These are phyloP conservation scores for Molothrus aeneus DNA, from an alignment of 2,797 vertebrate genomes.

Conservation along the genomic window DNA sequence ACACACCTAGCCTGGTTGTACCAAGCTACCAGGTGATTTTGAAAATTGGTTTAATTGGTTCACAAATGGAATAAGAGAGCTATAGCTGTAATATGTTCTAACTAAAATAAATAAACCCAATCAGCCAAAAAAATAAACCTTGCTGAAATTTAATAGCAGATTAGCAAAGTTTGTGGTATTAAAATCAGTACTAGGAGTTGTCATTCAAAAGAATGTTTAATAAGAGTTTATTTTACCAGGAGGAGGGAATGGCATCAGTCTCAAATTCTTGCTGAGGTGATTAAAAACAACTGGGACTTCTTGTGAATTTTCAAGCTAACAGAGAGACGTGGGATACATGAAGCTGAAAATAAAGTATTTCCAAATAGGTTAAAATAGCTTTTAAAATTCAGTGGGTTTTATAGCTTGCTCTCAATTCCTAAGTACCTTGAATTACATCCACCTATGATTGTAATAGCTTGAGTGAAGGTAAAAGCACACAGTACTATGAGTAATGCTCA, in stretches of 20 bases:
- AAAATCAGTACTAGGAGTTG: background rate
- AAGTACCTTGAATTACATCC: slow-evolving; percentile 36
- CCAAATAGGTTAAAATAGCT: slow-evolving; percentile 33
- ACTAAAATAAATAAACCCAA: background rate
- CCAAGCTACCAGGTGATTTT: background rate
- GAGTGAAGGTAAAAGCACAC: slow-evolving; percentile 27
- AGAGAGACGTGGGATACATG: background rate
- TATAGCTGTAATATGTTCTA: background rate
- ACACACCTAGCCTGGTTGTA: background rate
- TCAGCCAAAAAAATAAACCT: background rate
- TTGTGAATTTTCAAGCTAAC: background rate
- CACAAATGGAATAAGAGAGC: background rate
- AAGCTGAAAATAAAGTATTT: background rate
- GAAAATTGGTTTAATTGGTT: background rate
- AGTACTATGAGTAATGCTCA: background rate
- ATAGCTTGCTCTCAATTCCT: background rate
- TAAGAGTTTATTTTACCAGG: background rate
- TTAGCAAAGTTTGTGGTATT: background rate
- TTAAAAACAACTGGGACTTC: background rate
- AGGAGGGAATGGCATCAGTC: background rate
- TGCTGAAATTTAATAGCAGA: background rate
- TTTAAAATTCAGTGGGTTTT: slow-evolving; percentile 35
- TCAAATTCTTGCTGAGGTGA: background rate
- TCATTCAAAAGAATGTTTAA: background rate
- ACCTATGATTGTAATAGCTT: slow-evolving; percentile 7